Evolutionary conservation across 92 coral and sea anemone species (phyloP).

Genomic region (Palythoa grandiflora): DNA sequence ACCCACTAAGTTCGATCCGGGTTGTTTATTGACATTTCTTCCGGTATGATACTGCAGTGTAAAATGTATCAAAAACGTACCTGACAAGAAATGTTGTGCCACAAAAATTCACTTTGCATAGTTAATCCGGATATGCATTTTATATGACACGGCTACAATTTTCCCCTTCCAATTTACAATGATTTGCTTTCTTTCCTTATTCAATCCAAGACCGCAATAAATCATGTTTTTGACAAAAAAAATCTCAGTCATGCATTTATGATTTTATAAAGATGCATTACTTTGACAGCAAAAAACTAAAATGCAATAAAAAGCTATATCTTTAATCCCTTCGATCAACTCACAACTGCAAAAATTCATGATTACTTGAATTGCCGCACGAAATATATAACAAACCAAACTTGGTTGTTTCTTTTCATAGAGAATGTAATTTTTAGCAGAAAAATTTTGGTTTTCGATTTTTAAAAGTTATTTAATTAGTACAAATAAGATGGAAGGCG

Average conservation of each 20-base stretch:
- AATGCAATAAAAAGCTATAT: neutral
- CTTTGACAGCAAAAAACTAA: neutral
- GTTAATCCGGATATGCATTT: neutral
- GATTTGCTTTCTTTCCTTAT: neutral
- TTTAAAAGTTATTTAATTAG: neutral
- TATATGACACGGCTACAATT: neutral
- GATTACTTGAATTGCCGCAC: neutral
- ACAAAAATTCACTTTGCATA: neutral
- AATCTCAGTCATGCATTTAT: neutral
- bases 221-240: neutral
- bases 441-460: neutral
- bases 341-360: neutral
- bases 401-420: neutral
- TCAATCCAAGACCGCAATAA: neutral
- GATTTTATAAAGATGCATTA: neutral
- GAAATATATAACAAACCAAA: neutral
- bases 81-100: neutral
- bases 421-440: neutral
- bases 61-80: neutral
- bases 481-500: neutral
- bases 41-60: neutral
- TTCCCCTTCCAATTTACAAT: neutral
- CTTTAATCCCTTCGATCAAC: neutral
- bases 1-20: neutral
- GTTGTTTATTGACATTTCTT: neutral